A percentile compares a stretch with the other conserved stretches of the same genome.
Conservation (phyloP, 1,140 invertebrate genomes). For the Bombus waltoni region DNA sequence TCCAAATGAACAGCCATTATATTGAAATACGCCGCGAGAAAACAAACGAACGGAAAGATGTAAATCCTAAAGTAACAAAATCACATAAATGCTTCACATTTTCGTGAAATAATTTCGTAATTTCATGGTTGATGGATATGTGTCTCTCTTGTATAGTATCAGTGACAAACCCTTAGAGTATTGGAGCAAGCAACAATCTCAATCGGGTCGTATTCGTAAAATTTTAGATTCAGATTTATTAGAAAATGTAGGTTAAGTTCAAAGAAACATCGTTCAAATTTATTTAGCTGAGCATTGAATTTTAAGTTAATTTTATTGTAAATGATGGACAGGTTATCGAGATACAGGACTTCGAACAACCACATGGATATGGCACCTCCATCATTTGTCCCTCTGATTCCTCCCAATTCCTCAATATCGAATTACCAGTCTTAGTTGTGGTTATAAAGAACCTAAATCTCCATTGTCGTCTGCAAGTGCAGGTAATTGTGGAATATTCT, state of each 20-base stretch:
- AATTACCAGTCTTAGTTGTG: constrained; percentile 69
- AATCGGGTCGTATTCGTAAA: constrained; percentile 65
- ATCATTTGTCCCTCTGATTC: constrained; percentile 67
- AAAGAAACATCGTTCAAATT: neutral
- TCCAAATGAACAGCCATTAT: no score
- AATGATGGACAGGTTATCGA: constrained; percentile 69
- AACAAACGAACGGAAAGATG: constrained; percentile 40
- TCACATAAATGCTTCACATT: neutral
- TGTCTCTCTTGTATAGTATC: constrained; percentile 69
- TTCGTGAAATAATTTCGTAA: constrained; percentile 11
- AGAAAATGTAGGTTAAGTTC: constrained; percentile 65
- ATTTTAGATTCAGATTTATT: constrained; percentile 69
- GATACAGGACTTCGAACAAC: constrained; percentile 67
- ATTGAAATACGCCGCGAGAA: constrained; percentile 3
- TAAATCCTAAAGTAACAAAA: constrained; percentile 28
- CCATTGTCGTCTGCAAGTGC: constrained; percentile 65
- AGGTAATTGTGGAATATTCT: constrained; percentile 50
- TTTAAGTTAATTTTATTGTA: neutral
- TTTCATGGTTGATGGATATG: constrained; percentile 67
- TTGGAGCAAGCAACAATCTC: constrained; percentile 69
- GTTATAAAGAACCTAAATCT: constrained; percentile 67
- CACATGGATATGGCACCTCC: constrained; percentile 62
- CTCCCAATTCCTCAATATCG: constrained; percentile 63
- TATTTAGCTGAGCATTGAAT: neutral
- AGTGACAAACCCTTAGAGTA: constrained; percentile 71